These are phyloP conservation scores for Sthenelais limicola DNA, from an alignment of 2,888 invertebrate species.

Conservation along the genomic window DNA sequence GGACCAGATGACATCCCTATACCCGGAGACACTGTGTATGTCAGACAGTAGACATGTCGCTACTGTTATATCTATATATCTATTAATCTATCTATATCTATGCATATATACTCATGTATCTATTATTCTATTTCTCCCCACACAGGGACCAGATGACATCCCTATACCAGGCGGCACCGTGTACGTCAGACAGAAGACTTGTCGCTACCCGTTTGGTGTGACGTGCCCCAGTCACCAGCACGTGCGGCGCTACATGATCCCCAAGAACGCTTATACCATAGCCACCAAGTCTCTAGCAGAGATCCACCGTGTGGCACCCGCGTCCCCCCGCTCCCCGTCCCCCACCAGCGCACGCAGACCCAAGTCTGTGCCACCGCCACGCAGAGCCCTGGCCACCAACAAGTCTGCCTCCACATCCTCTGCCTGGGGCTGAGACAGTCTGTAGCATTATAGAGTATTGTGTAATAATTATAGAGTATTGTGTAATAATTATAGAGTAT, in stretches of 20 bases:
- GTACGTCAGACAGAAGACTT: conserved; percentile 60
- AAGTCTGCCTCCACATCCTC: conserved; percentile 6
- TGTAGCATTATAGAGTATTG: too few relatives aligned
- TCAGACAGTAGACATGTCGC: conserved; percentile 61
- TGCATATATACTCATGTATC: too few relatives aligned
- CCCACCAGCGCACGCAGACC: neutral
- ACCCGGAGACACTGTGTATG: conserved; percentile 67
- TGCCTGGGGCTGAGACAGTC: conserved; percentile 30
- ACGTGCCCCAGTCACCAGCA: conserved; percentile 58
- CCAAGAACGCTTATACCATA: conserved; percentile 48
- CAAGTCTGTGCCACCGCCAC: conserved; percentile 6
- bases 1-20: conserved; percentile 62
- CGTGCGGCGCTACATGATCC: conserved; percentile 58
- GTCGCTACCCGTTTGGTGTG: conserved; percentile 54
- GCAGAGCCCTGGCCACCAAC: neutral
- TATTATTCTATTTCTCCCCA: too few relatives aligned
- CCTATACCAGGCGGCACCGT: conserved; percentile 69
- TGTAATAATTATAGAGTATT: too few relatives aligned
- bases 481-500: too few relatives aligned
- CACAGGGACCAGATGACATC: conserved; percentile 58
- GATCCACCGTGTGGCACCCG: neutral
- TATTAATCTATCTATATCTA: too few relatives aligned
- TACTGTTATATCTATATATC: too few relatives aligned
- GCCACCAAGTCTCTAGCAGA: conserved; percentile 35
- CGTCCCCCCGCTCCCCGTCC: neutral